Evolutionary conservation across 1,140 invertebrate genomes (phyloP), one percentile per base, ranked within the genome.

Genomic region (Heliothis virescens): DNA sequence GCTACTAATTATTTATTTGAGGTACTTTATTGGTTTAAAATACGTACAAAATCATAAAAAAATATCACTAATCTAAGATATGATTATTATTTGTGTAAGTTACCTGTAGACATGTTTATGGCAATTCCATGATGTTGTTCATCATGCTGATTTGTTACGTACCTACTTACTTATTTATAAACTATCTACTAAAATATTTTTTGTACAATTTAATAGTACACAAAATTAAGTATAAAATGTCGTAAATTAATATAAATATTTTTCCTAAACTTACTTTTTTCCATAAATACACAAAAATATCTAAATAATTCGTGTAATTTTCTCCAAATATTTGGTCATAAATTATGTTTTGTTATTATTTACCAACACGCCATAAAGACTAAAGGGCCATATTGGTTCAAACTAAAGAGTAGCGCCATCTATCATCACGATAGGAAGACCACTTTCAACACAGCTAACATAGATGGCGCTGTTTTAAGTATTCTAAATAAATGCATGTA

Each of bases 281-380:
- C 15, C 63, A 75, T 75, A 62, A 75, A 62, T 75, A 62, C 5
- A 4, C 34, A 41, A 7, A n/a, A 41, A 41, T 47, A 12, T 62
- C n/a, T 41, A 77, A 65, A 65, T 77, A 75, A 7, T 21, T 12
- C 29, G 9, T 48, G 41, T 59, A 69, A 50, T 55, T 78, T 78
- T 15, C n/a, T 67, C 75, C 75, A 67, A 78, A 77, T 78, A 69
- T 78, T 78, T 78, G 75, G 75, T 69, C 16, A 78, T 50, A 67
- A 41, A 57, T 69, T 69, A 76, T 60, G 3, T 34, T 2, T 0
- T 41, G 1, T 48, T 72, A 72, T 11, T 12, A 26, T 11, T 13
- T 29, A 21, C 52, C 9, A 15, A 29, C 1, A 53, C n/a, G 4
- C 9, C 57, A 71, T 7, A 71, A 47, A 57, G 26, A 48, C 48